These are phyloP conservation scores for Masticophis lateralis DNA, from an alignment of 2,797 vertebrate genomes.

Conservation along the genomic window DNA sequence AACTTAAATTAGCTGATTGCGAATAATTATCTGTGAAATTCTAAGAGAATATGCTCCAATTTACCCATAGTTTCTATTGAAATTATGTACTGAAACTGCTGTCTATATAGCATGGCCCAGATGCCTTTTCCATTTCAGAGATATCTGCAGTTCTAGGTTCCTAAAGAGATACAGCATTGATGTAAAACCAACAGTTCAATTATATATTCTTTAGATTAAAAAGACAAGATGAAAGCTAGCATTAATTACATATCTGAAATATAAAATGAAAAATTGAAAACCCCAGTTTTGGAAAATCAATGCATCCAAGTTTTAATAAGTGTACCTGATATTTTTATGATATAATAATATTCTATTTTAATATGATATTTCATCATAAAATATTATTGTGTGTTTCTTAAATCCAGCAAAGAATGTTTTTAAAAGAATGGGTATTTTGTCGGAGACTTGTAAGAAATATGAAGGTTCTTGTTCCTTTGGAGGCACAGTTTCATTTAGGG, in stretches of 20 bases:
- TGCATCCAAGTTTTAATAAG: not conserved
- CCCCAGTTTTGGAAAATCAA: not conserved
- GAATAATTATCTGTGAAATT: not conserved
- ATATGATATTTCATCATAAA: not conserved
- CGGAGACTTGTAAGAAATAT: not conserved
- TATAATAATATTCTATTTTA: not conserved
- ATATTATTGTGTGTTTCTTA: not conserved
- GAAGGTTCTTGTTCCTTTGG: not conserved
- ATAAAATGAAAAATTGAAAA: not conserved
- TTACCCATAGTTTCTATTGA: not conserved
- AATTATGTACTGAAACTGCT: not conserved
- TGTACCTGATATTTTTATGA: not conserved
- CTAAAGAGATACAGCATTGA: not conserved
- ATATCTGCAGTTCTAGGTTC: not conserved
- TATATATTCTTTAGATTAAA: not conserved
- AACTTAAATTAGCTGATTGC: not conserved
- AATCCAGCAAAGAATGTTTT: not conserved
- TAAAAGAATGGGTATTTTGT: not conserved
- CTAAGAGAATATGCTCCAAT: not conserved
- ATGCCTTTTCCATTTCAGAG: not conserved
- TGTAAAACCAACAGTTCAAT: not conserved
- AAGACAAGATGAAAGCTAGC: not conserved
- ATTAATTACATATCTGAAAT: not conserved
- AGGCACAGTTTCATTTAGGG: not conserved
- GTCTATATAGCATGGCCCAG: not conserved